phyloP scores from a whole-genome alignment of 2,113 vertebrate genomes.

The Salminus brasiliensis region DNA sequence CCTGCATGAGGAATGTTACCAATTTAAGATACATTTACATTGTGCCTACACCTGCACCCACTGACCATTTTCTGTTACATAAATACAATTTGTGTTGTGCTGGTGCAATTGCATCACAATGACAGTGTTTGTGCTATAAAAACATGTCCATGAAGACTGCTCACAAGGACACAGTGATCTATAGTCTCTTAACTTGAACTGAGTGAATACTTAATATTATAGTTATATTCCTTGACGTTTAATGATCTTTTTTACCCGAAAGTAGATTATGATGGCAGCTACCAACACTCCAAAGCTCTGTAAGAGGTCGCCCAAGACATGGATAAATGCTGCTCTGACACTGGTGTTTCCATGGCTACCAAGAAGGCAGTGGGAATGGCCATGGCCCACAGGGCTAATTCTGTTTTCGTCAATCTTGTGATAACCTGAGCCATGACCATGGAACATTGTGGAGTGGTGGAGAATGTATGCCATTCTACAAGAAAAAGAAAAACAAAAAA shows the following conservation, averaged over 20 bases:
- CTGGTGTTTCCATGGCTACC: conserved; percentile 86
- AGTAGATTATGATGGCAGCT: conserved; percentile 92
- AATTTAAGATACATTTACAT: no score
- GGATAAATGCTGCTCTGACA: conserved; percentile 91
- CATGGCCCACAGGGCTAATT: conserved; percentile 63
- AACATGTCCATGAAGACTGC: no score
- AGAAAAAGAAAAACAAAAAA: background rate
- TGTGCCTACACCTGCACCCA: no score
- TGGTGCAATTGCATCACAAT: no score
- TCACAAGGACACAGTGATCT: no score
- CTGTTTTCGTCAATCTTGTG: conserved; percentile 84
- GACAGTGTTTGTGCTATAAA: no score
- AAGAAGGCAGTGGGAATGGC: conserved; percentile 65
- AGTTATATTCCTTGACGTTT: no score
- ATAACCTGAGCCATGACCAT: conserved; percentile 82
- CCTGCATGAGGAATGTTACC: no score
- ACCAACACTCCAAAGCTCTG: conserved; percentile 93
- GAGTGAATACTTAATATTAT: background rate
- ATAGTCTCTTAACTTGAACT: background rate
- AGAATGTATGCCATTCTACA: conserved; percentile 95
- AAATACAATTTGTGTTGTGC: no score
- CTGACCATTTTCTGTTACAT: no score
- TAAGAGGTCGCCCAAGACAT: conserved; percentile 93
- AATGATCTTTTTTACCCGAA: conserved; percentile 82
- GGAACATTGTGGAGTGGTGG: conserved; percentile 85